Evolutionary conservation across 2,797 vertebrate genomes (phyloP), one percentile per base, ranked within the genome.

Genomic region (Darevskia mixta): DNA sequence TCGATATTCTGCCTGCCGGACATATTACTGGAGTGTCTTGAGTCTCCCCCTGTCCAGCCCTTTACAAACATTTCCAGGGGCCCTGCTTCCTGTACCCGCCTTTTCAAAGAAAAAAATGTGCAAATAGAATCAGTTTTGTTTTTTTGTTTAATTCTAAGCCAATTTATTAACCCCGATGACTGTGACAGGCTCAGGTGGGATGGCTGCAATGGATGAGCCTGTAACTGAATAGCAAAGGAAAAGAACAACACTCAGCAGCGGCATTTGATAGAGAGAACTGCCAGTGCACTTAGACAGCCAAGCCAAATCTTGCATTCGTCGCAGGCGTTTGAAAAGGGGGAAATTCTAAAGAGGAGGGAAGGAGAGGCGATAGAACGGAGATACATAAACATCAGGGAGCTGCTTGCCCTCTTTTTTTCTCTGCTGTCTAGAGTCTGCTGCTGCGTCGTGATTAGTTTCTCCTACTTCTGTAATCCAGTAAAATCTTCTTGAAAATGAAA

Each of bases 131-230:
- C 67, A 79, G 83, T 76, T n/a, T 0, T 10, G 77, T 89, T 92
- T 41, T 41, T 80, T 81, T 72, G 43, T 75, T 81, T 43, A 41
- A 32, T 13, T 80, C 15, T 35, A 2, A 11, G 1, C 43, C 86
- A n/a, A 5, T 91, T 91, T 86, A 83, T 84, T 91, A 89, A 83
- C n/a, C 79, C 7, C 75, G 38, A 75, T 41, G 13, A 92, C 80
- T 71, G 72, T 3, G 64, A 27, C 85, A 81, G 85, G 77, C 79
- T 75, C 76, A 89, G 83, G 77, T 17, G 23, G 72, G 75, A 67
- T 38, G 1, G 61, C 1, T 1, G 90, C 83, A 71, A 41, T 80
- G 61, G 80, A 29, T 80, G 10, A 83, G n/a, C 25, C 25, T 75
- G 69, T 73, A 80, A 35, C 1, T 15, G 82, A 83, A 79, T 73